A percentile compares a stretch with the other conserved stretches of the same genome.
Conservation (phyloP, 2,797 vertebrate species). For the Acipenser transmontanus region DNA sequence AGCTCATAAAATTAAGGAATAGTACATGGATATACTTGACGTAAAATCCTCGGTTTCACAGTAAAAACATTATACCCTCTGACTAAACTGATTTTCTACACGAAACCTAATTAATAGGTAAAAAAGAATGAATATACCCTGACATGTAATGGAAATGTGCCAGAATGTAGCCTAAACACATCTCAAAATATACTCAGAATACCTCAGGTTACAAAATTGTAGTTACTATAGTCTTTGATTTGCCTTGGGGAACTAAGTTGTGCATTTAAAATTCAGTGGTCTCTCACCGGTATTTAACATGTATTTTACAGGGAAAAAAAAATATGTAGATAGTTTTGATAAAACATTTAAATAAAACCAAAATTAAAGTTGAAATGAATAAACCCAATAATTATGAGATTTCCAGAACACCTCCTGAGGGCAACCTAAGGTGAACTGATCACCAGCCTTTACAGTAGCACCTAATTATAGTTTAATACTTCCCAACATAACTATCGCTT, state of each 20-base stretch:
- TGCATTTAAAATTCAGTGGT: too few relatives aligned
- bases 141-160: too few relatives aligned
- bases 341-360: not conserved
- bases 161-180: too few relatives aligned
- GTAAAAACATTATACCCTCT: too few relatives aligned
- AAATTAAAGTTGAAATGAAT: not conserved
- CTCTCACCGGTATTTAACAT: too few relatives aligned
- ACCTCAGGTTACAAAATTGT: too few relatives aligned
- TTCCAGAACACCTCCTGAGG: not conserved
- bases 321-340: not conserved
- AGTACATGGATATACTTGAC: conserved; percentile 20
- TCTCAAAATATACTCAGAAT: too few relatives aligned
- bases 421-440: not conserved
- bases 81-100: too few relatives aligned
- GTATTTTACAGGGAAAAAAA: not conserved
- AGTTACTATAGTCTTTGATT: too few relatives aligned
- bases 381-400: not conserved
- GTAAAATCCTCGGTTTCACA: conserved; percentile 22
- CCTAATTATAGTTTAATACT: conserved; percentile 11
- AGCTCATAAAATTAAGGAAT: conserved; percentile 22
- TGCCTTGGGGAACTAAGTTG: too few relatives aligned
- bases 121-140: too few relatives aligned
- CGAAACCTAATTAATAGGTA: too few relatives aligned
- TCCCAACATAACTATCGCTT: conserved; percentile 7
- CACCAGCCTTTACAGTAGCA: not conserved